Percentiles rank a stretch among this genome's conserved stretches.
Evolutionary conservation across 2,113 vertebrate genomes (phyloP).

Genomic region (Eira barbara): DNA sequence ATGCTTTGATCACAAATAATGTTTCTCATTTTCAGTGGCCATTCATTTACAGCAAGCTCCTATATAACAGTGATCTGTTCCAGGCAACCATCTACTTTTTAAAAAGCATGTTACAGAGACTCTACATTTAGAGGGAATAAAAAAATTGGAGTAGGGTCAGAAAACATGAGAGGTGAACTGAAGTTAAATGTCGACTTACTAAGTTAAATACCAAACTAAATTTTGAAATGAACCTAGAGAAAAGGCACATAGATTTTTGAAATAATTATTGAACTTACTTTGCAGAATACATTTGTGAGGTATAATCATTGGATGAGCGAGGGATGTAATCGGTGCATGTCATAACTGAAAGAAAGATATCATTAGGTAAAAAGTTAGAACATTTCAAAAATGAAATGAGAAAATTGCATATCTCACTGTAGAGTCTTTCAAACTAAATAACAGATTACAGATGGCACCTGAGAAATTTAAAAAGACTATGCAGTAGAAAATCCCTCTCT

Average conservation of each 20-base stretch:
- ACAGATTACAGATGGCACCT: constrained; percentile 1
- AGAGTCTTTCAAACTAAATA: constrained; percentile 51
- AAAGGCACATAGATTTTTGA: constrained; percentile 52
- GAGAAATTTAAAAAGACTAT: constrained; percentile 42
- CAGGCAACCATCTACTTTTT: not conserved
- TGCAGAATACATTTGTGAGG: constrained; percentile 89
- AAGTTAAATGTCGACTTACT: constrained; percentile 45
- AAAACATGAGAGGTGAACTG: constrained; percentile 23
- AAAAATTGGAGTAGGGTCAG: not conserved
- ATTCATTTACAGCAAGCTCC: not conserved
- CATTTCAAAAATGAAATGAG: constrained; percentile 44
- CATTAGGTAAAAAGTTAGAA: constrained; percentile 59
- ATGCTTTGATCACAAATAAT: not conserved
- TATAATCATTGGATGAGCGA: constrained; percentile 88
- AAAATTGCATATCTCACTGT: not conserved
- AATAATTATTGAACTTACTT: constrained; percentile 84
- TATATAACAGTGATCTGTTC: not conserved
- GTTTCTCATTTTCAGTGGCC: constrained; percentile 23
- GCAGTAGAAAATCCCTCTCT: constrained; percentile 10
- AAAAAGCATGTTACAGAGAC: not conserved
- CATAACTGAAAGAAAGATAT: constrained; percentile 85
- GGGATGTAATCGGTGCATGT: constrained; percentile 88
- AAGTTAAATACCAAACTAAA: constrained; percentile 47
- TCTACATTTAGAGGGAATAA: constrained; percentile 10
- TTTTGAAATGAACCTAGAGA: constrained; percentile 37